Evolutionary conservation across 2,888 invertebrate genomes (phyloP), one percentile per base, ranked within the genome.

Genomic region (Ichneumon xanthorius): DNA sequence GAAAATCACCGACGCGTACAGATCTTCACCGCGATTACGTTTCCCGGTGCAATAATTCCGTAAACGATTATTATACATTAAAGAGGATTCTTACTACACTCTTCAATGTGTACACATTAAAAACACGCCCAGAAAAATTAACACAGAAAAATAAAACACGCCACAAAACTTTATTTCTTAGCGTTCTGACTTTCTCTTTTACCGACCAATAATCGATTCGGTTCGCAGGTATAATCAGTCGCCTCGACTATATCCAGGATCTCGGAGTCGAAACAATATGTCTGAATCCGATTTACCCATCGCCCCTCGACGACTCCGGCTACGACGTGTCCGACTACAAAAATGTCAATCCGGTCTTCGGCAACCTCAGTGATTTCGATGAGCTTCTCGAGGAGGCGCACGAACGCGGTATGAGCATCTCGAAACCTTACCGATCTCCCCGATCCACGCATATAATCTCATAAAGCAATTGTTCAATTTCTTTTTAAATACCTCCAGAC

Each of bases 221-320:
- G 6, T 61, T 67, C 71, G 40, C 75, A 92, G 92, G 92, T 40
- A 90, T 92, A 61, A 90, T 89, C 45, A 86, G 37, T 30, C 90
- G 89, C 1, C 89, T 92, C 5, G 89, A 91, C 65, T 90, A 92
- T 50, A 79, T 92, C 40, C 33, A 86, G 4, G 88, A 90, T 4
- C 86, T 92, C 68, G 90, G 91, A 19, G 83, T 91, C 4, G 90
- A 91, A 19, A 86, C 91, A 14, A 91, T 92, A 82, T 90, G 90
- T 86, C 76, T 92, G 14, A 90, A 89, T 79, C 88, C 92, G 19
- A 88, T 92, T 80, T 92, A 90, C 71, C n/a, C 87, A 11, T 92
- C 92, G 9, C 90, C 92, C 1, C 30, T 89, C 45, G 19, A 88
- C 4, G 91, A 91, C 61, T 87, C 89, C n/a, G 92, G 92, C 58